These are phyloP conservation scores for Agrypnus murinus DNA, from an alignment of 2,888 invertebrate species.

Conservation along the genomic window DNA sequence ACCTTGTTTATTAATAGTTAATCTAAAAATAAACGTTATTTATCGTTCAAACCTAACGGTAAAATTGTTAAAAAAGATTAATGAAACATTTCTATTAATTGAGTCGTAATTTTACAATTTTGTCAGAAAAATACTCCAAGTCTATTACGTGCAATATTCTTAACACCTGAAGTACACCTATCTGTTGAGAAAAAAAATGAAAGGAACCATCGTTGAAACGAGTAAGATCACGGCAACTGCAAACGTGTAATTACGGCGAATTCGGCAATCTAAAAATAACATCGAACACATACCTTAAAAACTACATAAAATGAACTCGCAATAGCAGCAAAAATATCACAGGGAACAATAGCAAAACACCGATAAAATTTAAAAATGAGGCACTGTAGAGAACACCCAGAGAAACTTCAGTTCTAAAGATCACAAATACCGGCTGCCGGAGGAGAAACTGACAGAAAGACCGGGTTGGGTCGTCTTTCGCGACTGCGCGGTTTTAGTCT, in stretches of 20 bases:
- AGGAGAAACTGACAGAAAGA: constrained; percentile 51
- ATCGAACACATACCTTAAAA: constrained; percentile 14
- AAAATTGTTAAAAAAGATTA: neutral
- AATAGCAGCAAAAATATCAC: constrained; percentile 44
- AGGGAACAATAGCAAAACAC: constrained; percentile 33
- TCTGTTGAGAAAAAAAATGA: constrained; percentile 15
- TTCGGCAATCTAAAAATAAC: constrained; percentile 19
- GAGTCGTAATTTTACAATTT: neutral
- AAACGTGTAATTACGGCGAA: constrained; percentile 14
- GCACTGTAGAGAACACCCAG: constrained; percentile 50
- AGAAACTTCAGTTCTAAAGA: constrained; percentile 33
- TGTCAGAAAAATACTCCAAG: neutral
- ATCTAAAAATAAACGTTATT: constrained; percentile 23
- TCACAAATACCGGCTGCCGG: constrained; percentile 56
- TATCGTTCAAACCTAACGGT: constrained; percentile 8
- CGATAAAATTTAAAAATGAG: constrained; percentile 42
- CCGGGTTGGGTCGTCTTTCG: constrained; percentile 53
- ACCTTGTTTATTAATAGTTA: constrained; percentile 7
- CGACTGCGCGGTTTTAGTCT: constrained; percentile 47
- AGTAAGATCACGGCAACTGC: neutral
- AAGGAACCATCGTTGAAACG: constrained; percentile 22
- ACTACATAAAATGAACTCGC: constrained; percentile 5
- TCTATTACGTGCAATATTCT: neutral
- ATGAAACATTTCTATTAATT: neutral
- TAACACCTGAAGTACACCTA: neutral